Evolutionary conservation across 2,113 vertebrate species (phyloP), one percentile per base, ranked within the genome.

Genomic region (Mirounga angustirostris): DNA sequence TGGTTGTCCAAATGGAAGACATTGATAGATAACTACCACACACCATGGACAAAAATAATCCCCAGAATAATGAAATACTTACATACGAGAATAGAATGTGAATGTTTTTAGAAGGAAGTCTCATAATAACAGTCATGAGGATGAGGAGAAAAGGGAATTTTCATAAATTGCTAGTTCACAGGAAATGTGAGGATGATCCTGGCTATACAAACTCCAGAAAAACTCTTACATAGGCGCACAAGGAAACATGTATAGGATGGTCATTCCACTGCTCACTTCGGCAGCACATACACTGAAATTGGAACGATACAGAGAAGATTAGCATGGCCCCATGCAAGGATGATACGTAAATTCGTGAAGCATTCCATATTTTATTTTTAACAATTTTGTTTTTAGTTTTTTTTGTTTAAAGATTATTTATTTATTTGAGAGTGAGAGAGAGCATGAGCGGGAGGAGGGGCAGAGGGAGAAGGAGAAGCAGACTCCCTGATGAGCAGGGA

Each of bases 31-130:
- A 36, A n/a, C 50, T 58, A 73, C n/a, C 46, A 67, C 9, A 80
- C 12, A 18, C 36, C 30, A 7, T 76, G 58, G 43, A 56, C 24
- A 69, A 52, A 93, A 71, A 67, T 54, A 80, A 58, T 87, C 71
- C n/a, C 30, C 46, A 78, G 24, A 26, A 67, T 93, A 71, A 87
- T n/a, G 50, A 89, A 83, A 92, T 73, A 78, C n/a, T 73, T 89
- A 58, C 67, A 33, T 81, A 76, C 74, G n/a, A 90, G 79, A 81
- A 81, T 30, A 90, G 54, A 86, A 86, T 28, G 50, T 61, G 22
- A 58, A 59, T 59, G 40, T 7, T 69, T n/a, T 69, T 46, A 19
- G 67, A 93, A 95, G 58, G 93, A 90, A 86, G 58, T 58, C 46
- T 91, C 36, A 63, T 83, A 65, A 54, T 36, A 91, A 61, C 36